These are phyloP conservation scores for Gracilinanus agilis DNA, from an alignment of 2,113 vertebrate species.

Conservation along the genomic window DNA sequence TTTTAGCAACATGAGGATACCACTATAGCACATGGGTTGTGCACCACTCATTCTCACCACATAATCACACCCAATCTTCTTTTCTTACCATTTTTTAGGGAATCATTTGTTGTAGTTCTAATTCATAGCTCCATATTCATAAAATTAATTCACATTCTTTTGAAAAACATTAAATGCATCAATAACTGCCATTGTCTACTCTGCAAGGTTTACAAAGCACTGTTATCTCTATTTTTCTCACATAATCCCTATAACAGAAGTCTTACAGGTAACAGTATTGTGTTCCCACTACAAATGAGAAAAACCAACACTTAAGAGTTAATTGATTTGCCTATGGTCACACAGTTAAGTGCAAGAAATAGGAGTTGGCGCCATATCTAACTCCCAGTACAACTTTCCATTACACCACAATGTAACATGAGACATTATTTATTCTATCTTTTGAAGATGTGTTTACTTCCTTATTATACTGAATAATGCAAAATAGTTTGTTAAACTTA, in stretches of 20 bases:
- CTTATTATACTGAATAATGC: not conserved
- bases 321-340: no score
- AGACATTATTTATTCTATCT: not conserved
- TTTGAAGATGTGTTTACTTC: not conserved
- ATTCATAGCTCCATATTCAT: not conserved
- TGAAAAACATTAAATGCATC: not conserved
- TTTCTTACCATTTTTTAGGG: not conserved
- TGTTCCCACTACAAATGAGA: not conserved
- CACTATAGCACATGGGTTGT: not conserved
- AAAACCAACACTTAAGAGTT: no score
- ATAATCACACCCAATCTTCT: not conserved
- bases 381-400: not conserved
- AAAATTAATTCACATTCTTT: not conserved
- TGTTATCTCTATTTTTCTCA: not conserved
- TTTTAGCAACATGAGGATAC: no score
- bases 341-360: not conserved
- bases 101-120: not conserved
- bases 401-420: not conserved
- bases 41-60: not conserved
- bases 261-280: no score
- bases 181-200: not conserved
- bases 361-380: not conserved
- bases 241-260: not conserved
- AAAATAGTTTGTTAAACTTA: not conserved
- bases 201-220: not conserved